Base-by-base conservation (phyloP, 1,140 invertebrate species). In the Bombus superbus region DNA sequence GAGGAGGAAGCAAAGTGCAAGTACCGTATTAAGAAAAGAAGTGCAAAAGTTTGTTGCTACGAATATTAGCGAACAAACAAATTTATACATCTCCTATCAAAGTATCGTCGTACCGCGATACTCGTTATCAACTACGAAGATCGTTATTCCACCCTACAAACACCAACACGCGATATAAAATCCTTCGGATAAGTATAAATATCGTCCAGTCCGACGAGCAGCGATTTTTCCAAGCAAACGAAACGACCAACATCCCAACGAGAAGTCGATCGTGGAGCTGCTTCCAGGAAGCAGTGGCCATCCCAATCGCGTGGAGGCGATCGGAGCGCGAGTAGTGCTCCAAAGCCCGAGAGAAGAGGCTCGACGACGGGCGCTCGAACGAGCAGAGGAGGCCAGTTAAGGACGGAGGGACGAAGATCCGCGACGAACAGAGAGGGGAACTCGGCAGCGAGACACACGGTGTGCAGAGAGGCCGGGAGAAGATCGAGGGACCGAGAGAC, bases 401-500 rank as follows among this genome's bases (percentile, higher is more conserved):
- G 87, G 86, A 90, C 75, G 84, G 82, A 74, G 71, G 76, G 57
- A 86, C 71, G 64, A 76, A 28, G 66, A 74, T 32, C 32, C 15
- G 74, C 40, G 35, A 74, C 69, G 62, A 3, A 25, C 13, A 25
- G 73, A 69, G n/a, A 64, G 38, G 42, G 22, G 68, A 66, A 32
- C n/a, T 32, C n/a, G n/a, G 28, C n/a, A 66, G n/a, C n/a, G 5
- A 32, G n/a, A 66, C n/a, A 75, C n/a, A 81, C 59, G 42, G 35
- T 57, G n/a, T 15, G 62, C n/a, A 64, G 35, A 64, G 38, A 42
- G 40, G 68, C 28, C 53, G 42, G 40, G 72, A n/a, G 40, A 77
- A 80, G 87, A 86, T 32, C 76, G 77, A 83, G 78, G 81, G 64
- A 76, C 38, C 72, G 72, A 86, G 91, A 93, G 94, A 94, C 91